Evolutionary conservation across 2,113 vertebrate genomes (phyloP), one percentile per base, ranked within the genome.

Genomic region (Heterochromis multidens): DNA sequence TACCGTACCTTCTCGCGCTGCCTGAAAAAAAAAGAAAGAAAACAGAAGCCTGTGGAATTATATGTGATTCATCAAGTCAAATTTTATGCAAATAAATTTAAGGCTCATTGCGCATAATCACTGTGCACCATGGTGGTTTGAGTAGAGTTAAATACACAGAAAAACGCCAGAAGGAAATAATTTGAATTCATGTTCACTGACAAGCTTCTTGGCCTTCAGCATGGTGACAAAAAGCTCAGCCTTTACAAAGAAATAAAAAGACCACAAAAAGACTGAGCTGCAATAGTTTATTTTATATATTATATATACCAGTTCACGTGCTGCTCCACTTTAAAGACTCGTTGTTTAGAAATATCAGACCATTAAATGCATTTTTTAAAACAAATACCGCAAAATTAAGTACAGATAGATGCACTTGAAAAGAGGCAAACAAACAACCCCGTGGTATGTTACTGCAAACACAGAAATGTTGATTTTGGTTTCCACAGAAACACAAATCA

Each of bases 41-140:
- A 27, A 17, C 35, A 46, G 9, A 40, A 43, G 29, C 7, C 70
- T 31, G 59, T 57, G 29, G 33, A 59, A 60, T 35, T 25, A 23
- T 61, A 5, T 35, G 33, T 21, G 61, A 77, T 82, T 76, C 67
- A 87, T 90, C 84, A 84, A 83, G 35, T 62, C 16, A 4, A 12
- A 19, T 70, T 82, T 80, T 56, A 90, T 85, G 85, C 65, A 88
- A 84, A 91, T 77, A 49, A 37, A 87, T 77, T 60, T 7, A 85
- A 31, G 91, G 58, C 67, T 81, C 82, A 81, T 54, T 88, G 88
- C 81, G 58, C 31, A 21, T 57, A 65, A 83, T 82, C 80, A 72
- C 59, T 29, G 61, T 7, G 87, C 77, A 56, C 27, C 35, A 21
- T n/a, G 65, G 58, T 49, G 90, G 67, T 59, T 74, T 54, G 81